Evolutionary conservation across 2,113 vertebrate species (phyloP).

Genomic region (Paramisgurnus dabryanus): DNA sequence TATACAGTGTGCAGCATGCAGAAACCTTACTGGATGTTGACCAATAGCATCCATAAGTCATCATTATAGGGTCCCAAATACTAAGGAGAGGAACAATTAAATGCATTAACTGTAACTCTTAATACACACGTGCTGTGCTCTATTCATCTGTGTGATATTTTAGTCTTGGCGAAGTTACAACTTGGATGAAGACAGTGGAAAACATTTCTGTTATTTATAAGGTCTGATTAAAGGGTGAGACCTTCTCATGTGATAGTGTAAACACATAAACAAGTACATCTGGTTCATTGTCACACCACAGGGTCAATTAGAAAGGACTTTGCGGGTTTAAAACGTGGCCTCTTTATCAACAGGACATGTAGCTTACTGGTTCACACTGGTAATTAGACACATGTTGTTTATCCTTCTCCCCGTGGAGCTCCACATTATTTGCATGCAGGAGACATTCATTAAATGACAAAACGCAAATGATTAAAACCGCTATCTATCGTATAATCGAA

Average conservation of each 20-base stretch:
- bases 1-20: too few species aligned
- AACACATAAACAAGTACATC: slow-evolving; percentile 31
- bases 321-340: not conserved
- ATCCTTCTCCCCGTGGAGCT: not conserved
- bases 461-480: slow-evolving; percentile 33
- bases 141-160: slow-evolving; percentile 30
- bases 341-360: not conserved
- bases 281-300: slow-evolving; percentile 18
- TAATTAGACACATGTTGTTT: not conserved
- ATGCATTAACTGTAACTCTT: not conserved
- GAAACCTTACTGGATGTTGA: too few species aligned
- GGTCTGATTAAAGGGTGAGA: slow-evolving; percentile 12
- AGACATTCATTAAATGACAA: not conserved
- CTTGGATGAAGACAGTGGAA: slow-evolving; percentile 48
- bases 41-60: not conserved
- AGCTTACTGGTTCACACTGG: not conserved
- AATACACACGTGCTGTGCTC: not conserved
- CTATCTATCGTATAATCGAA: not conserved
- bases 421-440: not conserved
- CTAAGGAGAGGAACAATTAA: not conserved
- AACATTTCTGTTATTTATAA: slow-evolving; percentile 41
- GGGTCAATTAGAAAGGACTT: not conserved
- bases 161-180: slow-evolving; percentile 30
- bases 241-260: slow-evolving; percentile 21
- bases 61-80: not conserved